Evolutionary conservation across 2,797 vertebrate genomes (phyloP).

Genomic region (Siniperca undulata): DNA sequence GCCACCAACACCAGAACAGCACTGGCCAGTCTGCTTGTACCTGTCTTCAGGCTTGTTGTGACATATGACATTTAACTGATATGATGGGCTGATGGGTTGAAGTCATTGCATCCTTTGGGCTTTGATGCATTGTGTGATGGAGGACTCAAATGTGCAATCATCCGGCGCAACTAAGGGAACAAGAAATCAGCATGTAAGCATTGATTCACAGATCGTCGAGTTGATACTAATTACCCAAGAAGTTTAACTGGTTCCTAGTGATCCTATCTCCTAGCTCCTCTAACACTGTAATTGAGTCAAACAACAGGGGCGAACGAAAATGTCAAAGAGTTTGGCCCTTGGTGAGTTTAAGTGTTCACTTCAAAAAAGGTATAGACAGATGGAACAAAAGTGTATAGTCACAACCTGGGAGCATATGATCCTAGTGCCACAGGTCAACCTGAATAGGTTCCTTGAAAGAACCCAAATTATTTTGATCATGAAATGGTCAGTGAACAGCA

Average conservation of each 20-base stretch:
- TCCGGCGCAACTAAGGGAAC: not conserved
- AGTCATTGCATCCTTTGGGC: slow-evolving; percentile 24
- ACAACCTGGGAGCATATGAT: slow-evolving; percentile 31
- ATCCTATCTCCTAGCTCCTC: slow-evolving; percentile 36
- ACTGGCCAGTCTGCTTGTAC: slow-evolving; percentile 15
- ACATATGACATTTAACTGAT: slow-evolving; percentile 69
- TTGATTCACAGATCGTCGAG: slow-evolving; percentile 39
- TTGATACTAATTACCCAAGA: slow-evolving; percentile 46
- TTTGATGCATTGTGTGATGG: slow-evolving; percentile 18
- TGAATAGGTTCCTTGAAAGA: slow-evolving; percentile 5
- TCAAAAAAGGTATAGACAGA: slow-evolving; percentile 61
- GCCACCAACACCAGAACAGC: slow-evolving; percentile 36
- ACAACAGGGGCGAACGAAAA: slow-evolving; percentile 42
- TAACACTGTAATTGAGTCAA: slow-evolving; percentile 47
- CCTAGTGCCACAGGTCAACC: slow-evolving; percentile 17
- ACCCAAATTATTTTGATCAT: slow-evolving; percentile 7
- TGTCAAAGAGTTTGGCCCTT: slow-evolving; percentile 55
- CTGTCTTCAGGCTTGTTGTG: slow-evolving; percentile 49
- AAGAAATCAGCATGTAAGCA: slow-evolving; percentile 35
- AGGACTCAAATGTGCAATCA: slow-evolving; percentile 26
- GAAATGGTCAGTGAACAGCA: slow-evolving; percentile 1
- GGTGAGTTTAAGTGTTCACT: slow-evolving; percentile 60
- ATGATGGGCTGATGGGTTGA: slow-evolving; percentile 45
- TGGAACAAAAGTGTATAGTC: slow-evolving; percentile 45
- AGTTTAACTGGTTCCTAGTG: slow-evolving; percentile 49